These are phyloP conservation scores for Albula glossodonta DNA, from an alignment of 2,113 vertebrate genomes.

Conservation along the genomic window DNA sequence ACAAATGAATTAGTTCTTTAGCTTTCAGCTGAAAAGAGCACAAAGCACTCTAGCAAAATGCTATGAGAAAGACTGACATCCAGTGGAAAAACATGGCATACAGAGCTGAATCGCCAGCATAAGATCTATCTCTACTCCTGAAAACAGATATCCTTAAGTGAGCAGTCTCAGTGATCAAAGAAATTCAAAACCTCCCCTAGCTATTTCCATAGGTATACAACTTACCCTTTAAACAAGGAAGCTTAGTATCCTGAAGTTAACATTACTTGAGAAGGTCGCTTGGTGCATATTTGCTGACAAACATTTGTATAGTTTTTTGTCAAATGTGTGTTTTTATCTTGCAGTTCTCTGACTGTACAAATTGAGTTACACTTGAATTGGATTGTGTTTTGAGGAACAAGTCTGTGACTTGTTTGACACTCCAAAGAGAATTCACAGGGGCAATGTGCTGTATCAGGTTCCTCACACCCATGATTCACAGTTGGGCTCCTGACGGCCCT, in stretches of 20 bases:
- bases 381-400: background rate
- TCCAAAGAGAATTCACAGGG: background rate
- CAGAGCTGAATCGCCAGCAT: background rate
- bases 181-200: slow-evolving; percentile 14
- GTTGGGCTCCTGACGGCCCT: background rate
- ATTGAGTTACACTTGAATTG: background rate
- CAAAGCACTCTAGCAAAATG: background rate
- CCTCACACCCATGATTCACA: background rate
- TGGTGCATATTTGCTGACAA: background rate
- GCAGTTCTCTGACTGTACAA: background rate
- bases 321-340: background rate
- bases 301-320: background rate
- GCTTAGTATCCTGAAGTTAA: background rate
- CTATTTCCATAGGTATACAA: background rate
- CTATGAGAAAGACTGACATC: background rate
- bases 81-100: background rate
- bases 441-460: background rate
- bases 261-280: background rate
- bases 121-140: slow-evolving; percentile 13
- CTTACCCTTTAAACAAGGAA: background rate
- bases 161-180: background rate
- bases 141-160: slow-evolving; percentile 10
- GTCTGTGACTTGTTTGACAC: background rate
- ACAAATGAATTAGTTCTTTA: background rate
- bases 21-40: background rate